Base-by-base conservation (phyloP, 2,113 vertebrate genomes). In the Cathartes aura region DNA sequence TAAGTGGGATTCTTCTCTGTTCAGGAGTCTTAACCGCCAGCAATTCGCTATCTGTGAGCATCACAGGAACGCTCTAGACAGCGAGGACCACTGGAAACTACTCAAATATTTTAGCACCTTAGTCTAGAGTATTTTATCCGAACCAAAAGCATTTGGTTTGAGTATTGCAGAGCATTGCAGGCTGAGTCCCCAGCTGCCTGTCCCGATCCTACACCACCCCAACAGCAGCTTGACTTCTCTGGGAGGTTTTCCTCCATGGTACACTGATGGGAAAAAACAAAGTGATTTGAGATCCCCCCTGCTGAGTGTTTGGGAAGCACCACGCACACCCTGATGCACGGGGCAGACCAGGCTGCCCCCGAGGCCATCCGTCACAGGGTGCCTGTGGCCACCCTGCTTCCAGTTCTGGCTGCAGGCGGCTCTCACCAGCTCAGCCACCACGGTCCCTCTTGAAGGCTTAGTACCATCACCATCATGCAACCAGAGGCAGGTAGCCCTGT, bases 331-430 rank as follows among this genome's bases (percentile, higher is more conserved):
- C 5, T 2, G 9, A 45, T 45, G 20, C 27, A 9, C 1, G 1
- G 47, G 23, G 22, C 30, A 43, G 70, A 30, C 6, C 8, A 55
- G 21, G 52, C 26, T 76, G 32, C 22, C n/a, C 18, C 18, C 0
- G 2, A 56, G 30, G 42, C 26, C 1, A 0, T 22, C 24, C 1
- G 0, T 34, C 23, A 13, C 0, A 3, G 38, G 43, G 22, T 47
- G 22, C 9, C 67, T 26, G 19, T 12, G 56, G 34, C 15, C 50
- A 70, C 36, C 12, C 48, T 20, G 4, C 34, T 80, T 56, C 60
- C 68, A 52, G 29, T 42, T 74, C 38, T 70, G 48, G 5, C 30
- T 38, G 66, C 42, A 67, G 66, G 59, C 0, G 0, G 15, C 29
- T 84, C 55, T 50, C 20, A 43, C 38, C n/a, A 70, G 30, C 68